Conservation (phyloP, 2,888 invertebrate species). For the Tipula helvola region DNA sequence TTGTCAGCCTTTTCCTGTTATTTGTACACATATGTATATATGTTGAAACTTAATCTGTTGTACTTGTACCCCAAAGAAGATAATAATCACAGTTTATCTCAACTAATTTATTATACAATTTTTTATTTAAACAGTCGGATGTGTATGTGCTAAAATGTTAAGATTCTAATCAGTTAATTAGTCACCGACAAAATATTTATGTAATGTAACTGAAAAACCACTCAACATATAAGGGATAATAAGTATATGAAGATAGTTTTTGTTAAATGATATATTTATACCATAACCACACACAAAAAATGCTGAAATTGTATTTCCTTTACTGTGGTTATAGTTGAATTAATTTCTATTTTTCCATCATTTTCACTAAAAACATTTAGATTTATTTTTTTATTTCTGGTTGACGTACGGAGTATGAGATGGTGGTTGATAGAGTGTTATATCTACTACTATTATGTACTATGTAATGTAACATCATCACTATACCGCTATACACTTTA, state of each 20-base stretch:
- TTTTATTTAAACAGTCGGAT: background rate
- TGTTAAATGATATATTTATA: background rate
- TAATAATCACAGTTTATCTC: background rate
- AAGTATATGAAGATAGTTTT: background rate
- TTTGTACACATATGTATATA: background rate
- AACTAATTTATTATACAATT: background rate
- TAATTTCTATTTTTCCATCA: background rate
- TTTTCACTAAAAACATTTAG: background rate
- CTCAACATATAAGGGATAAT: background rate
- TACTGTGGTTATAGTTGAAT: background rate
- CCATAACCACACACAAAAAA: background rate
- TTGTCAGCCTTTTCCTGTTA: background rate
- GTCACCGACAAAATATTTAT: background rate
- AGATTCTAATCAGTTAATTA: constrained; percentile 4
- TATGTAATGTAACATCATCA: background rate
- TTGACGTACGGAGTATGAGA: background rate
- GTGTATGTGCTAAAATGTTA: background rate
- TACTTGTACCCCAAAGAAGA: background rate
- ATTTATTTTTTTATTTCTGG: background rate
- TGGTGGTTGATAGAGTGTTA: background rate
- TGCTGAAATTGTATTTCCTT: background rate
- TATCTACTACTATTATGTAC: background rate
- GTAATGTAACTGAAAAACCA: background rate
- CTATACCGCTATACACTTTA: background rate
- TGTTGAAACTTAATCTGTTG: background rate